Evolutionary conservation across 1,140 invertebrate species (phyloP), one percentile per base, ranked within the genome.

Genomic region (Paramacrobiotus metropolitanus): DNA sequence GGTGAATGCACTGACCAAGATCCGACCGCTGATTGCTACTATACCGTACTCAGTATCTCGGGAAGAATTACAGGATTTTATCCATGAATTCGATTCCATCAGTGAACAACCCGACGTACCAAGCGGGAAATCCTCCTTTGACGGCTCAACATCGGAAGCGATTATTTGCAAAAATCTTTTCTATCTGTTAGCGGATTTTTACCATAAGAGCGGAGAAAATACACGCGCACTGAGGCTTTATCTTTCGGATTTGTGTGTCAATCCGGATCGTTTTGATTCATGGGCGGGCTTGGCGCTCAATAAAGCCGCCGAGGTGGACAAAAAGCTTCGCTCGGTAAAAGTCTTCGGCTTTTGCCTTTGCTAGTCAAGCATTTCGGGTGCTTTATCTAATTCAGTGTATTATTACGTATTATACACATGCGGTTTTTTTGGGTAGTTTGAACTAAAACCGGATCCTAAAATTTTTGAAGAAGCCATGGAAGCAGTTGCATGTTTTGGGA

Each of bases 251-350:
- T 73, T 94, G 0, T 82, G 84, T 62, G 73, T 84, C 28, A 85
- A 84, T 71, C 83, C 82, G 4, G 73, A 76, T 59, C 75, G 89
- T 55, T 78, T 92, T 55, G 87, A 90, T 73, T 88, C 90, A 0
- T 96, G 90, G 91, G 86, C 87, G 3, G 84, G 83, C 21, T 79
- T 93, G 69, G 85, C 87, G 0, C 76, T 93, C 62, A 82, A 86
- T 1, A 82, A 83, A 66, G 83, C 80, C 29, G 84, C 82, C 64
- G 78, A 82, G 68, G 76, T 93, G 55, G 87, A 90, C 68, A 82
- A 80, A 20, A 82, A 83, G 72, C 72, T 94, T 0, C 90, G 86
- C 70, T 84, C 81, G 44, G 76, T 76, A 61, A 68, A 68, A n/a
- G n/a, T n/a, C n/a, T n/a, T n/a, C n/a, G n/a, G n/a, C n/a, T n/a